Base-by-base conservation (phyloP, 2,797 vertebrate genomes). In the Helostoma temminkii region DNA sequence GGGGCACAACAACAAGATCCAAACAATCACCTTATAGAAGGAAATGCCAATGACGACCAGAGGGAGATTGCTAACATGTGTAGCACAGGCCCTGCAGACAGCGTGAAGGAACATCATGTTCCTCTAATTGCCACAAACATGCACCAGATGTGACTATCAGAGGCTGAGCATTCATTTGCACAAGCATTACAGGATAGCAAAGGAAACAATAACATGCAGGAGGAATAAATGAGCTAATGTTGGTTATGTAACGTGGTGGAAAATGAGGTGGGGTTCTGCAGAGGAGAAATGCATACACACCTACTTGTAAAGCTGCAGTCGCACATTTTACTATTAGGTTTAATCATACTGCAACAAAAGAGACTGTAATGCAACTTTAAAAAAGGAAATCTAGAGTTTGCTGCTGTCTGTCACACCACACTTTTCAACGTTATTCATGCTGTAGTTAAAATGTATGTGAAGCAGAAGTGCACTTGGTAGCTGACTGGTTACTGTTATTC, bases 1-100 rank as follows among this genome's bases (percentile, higher is more conserved):
- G n/a, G n/a, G n/a, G n/a, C n/a, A n/a, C n/a, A n/a, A n/a, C n/a
- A 32, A 32, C 36, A 37, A 37, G 14, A 37, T 67, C 67, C 77
- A 88, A 88, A 88, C 84, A 88, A 83, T 81, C 67, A 53, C 84
- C 65, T 56, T 60, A 2, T 16, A 2, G 15, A 28, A 64, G 39
- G 71, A 70, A 59, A 74, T 34, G 69, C 55, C 59, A 57, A 11
- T 21, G 52, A 76, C 8, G 45, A 55, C 0, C 50, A 24, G 71
- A 42, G 24, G 36, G 28, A 64, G 78, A 86, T 82, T 83, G 76
- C 66, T 66, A 86, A 85, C 87, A 85, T 32, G 67, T 86, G 83
- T 72, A 43, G 50, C 41, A 1, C 10, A 30, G 7, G 68, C 48
- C 41, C 64, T 25, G 46, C 12, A 0, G 43, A 50, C 55, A 54